Conservation (phyloP, 1,140 invertebrate genomes). For the Agrypnia vestita region DNA sequence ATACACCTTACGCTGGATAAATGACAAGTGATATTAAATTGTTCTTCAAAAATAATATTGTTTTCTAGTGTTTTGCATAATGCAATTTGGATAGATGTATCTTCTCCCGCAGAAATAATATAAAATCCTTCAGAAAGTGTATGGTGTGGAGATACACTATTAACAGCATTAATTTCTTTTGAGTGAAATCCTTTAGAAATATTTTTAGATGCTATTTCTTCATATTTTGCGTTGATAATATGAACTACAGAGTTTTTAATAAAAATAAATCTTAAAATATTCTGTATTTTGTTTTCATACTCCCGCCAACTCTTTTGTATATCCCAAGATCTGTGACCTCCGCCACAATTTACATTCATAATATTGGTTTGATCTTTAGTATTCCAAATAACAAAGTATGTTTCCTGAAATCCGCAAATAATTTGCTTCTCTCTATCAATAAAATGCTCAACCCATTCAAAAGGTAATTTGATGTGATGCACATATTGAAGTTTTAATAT, state of each 20-base stretch:
- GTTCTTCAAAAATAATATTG: constrained; percentile 67
- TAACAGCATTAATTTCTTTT: constrained; percentile 76
- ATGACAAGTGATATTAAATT: constrained; percentile 75
- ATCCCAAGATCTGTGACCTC: constrained; percentile 88
- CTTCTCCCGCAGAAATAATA: constrained; percentile 80
- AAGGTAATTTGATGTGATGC: constrained; percentile 74
- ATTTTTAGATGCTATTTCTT: constrained; percentile 65
- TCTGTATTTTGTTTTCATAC: constrained; percentile 62
- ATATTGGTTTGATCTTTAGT: constrained; percentile 66
- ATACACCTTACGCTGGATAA: constrained; percentile 80
- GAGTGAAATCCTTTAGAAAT: constrained; percentile 75
- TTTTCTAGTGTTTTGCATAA: constrained; percentile 61
- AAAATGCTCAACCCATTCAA: constrained; percentile 78
- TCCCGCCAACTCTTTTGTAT: constrained; percentile 68
- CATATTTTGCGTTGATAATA: constrained; percentile 64
- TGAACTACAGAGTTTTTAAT: constrained; percentile 77
- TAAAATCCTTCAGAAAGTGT: constrained; percentile 60
- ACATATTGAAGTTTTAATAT: constrained; percentile 66
- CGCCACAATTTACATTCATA: constrained; percentile 77
- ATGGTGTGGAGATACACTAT: constrained; percentile 60
- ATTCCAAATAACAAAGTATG: constrained; percentile 73
- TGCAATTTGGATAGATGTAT: constrained; percentile 76
- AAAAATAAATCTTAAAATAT: constrained; percentile 75
- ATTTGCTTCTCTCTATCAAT: constrained; percentile 68
- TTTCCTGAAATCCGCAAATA: constrained; percentile 82